Evolutionary conservation across 2,113 vertebrate genomes (phyloP).

Genomic region (Oreotrochilus melanogaster): DNA sequence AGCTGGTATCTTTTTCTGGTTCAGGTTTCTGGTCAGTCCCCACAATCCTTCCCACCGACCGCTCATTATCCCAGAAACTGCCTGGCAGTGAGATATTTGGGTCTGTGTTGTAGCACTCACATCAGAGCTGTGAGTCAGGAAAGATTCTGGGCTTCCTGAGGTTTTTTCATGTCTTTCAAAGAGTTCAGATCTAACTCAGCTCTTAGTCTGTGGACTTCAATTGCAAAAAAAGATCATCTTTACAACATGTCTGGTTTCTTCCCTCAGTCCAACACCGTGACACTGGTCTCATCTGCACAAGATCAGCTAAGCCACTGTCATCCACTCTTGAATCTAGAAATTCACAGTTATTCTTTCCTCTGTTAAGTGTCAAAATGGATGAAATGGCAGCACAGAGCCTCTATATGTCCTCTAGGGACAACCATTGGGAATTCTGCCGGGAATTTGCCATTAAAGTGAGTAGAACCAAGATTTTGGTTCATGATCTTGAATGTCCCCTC

Average conservation of each 20-base stretch:
- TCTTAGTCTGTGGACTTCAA: neutral
- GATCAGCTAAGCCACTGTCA: accelerated
- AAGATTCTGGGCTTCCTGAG: neutral
- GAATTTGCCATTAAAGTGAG: neutral
- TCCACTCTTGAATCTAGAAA: neutral
- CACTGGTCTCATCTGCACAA: neutral
- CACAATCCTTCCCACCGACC: neutral
- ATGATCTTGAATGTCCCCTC: constrained; percentile 10
- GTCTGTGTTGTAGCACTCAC: neutral
- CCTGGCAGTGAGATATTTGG: neutral
- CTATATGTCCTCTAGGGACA: neutral
- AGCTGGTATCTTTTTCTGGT: neutral
- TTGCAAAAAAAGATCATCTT: neutral
- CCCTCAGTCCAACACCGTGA: accelerated
- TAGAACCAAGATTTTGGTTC: neutral
- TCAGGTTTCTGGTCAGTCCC: neutral
- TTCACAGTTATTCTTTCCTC: neutral
- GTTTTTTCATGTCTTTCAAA: neutral
- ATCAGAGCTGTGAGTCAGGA: neutral
- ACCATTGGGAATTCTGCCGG: neutral
- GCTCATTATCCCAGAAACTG: neutral
- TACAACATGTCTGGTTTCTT: neutral
- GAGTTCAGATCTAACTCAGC: neutral
- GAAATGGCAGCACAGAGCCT: neutral
- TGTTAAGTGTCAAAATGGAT: neutral